Conservation (phyloP, 2,113 vertebrate genomes). For the Chiloscyllium plagiosum region DNA sequence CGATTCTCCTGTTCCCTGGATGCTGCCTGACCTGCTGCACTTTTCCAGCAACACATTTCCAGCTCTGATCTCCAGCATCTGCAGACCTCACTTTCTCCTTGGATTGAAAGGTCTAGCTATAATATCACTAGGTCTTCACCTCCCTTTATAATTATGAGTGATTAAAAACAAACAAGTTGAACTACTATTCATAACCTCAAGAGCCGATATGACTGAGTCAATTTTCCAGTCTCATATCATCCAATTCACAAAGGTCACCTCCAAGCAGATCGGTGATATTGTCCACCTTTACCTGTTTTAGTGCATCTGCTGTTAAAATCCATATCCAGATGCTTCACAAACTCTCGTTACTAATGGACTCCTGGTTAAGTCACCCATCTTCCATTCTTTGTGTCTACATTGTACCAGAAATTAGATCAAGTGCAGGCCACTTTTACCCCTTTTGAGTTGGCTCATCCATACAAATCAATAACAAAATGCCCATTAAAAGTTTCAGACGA, state of each 20-base stretch:
- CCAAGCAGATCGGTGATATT: background rate
- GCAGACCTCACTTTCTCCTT: too few species aligned
- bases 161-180: background rate
- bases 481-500: background rate
- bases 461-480: background rate
- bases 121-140: too few species aligned
- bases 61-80: too few species aligned
- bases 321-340: background rate
- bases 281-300: background rate
- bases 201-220: background rate
- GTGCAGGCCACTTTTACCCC: too few species aligned
- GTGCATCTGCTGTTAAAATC: background rate
- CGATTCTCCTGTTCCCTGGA: too few species aligned
- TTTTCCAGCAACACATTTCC: too few species aligned
- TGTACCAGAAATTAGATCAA: too few species aligned
- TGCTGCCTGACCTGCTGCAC: too few species aligned
- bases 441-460: background rate
- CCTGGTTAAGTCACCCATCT: background rate
- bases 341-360: background rate
- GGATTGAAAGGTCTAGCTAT: too few species aligned
- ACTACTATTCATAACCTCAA: background rate
- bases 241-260: background rate
- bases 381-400: background rate
- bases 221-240: background rate
- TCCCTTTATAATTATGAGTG: too few species aligned